A percentile compares a stretch with the other conserved stretches of the same genome.
phyloP scores from a whole-genome alignment of 2,888 invertebrate species.

The Hetaerina titia region DNA sequence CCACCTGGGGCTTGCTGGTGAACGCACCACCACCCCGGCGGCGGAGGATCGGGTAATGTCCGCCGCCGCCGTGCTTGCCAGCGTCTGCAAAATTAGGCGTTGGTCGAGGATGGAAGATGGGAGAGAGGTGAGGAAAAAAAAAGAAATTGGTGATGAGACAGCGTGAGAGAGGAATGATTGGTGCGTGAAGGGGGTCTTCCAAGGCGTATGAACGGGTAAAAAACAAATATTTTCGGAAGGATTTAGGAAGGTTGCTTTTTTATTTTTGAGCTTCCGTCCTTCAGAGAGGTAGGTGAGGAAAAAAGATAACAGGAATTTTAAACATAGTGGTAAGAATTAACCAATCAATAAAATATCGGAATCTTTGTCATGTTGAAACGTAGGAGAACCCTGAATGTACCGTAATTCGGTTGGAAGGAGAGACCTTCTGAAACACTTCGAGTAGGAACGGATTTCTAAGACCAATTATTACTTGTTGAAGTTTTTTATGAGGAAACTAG shows the following conservation, averaged over 20 bases:
- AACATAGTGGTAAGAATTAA: not conserved
- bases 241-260: not conserved
- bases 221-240: too few relatives aligned
- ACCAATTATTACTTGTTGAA: too few relatives aligned
- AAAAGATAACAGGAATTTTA: not conserved
- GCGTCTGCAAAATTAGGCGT: constrained; percentile 7
- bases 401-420: too few relatives aligned
- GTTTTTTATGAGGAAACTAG: too few relatives aligned
- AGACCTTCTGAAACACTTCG: too few relatives aligned
- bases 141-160: not conserved
- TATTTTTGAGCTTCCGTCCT: not conserved
- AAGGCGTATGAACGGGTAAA: not conserved
- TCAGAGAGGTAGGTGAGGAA: not conserved
- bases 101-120: not conserved
- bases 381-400: too few relatives aligned
- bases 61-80: constrained; percentile 29
- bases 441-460: too few relatives aligned
- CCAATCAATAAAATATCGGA: not conserved
- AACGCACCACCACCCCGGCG: not conserved
- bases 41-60: not conserved
- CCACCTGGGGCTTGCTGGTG: constrained; percentile 48
- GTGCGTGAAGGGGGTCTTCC: too few relatives aligned
- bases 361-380: too few relatives aligned
- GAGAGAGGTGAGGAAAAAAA: not conserved
- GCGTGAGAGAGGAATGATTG: not conserved